phyloP scores from a whole-genome alignment of 2,888 invertebrate species.

The Oscheius sp. region DNA sequence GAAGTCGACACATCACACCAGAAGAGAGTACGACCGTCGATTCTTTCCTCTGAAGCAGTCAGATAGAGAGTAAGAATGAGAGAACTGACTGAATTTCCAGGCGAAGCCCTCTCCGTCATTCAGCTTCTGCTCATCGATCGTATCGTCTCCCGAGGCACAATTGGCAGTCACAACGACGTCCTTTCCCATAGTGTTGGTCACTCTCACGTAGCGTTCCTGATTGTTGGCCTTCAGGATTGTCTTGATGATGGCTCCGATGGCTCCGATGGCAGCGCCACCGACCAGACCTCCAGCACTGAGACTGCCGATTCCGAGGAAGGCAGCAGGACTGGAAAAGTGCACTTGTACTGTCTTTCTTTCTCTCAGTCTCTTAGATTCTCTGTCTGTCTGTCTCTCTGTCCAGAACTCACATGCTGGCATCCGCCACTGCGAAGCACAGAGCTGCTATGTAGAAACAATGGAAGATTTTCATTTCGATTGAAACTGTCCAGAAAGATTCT shows the following conservation, averaged over 20 bases:
- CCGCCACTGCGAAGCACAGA: too few relatives aligned
- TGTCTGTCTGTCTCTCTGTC: too few relatives aligned
- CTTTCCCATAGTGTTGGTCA: not conserved
- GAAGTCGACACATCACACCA: not conserved
- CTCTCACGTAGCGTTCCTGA: not conserved
- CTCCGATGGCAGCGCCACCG: not conserved
- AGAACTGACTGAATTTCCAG: conserved; percentile 5
- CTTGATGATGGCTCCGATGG: not conserved
- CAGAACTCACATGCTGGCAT: too few relatives aligned
- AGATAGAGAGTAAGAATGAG: not conserved
- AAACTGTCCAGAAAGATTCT: too few relatives aligned
- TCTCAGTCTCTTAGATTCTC: too few relatives aligned
- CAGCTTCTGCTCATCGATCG: not conserved
- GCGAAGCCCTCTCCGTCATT: not conserved
- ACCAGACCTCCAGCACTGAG: too few relatives aligned
- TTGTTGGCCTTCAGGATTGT: not conserved
- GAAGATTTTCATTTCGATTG: too few relatives aligned
- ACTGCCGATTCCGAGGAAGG: too few relatives aligned
- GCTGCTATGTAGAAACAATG: too few relatives aligned
- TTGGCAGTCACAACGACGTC: conserved; percentile 7
- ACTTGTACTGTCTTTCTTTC: too few relatives aligned
- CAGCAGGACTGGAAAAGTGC: too few relatives aligned
- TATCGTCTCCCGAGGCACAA: conserved; percentile 14
- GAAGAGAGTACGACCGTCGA: conserved; percentile 14
- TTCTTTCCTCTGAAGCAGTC: not conserved